Conservation (phyloP, 2,888 invertebrate genomes). For the Acholoe squamosa region DNA sequence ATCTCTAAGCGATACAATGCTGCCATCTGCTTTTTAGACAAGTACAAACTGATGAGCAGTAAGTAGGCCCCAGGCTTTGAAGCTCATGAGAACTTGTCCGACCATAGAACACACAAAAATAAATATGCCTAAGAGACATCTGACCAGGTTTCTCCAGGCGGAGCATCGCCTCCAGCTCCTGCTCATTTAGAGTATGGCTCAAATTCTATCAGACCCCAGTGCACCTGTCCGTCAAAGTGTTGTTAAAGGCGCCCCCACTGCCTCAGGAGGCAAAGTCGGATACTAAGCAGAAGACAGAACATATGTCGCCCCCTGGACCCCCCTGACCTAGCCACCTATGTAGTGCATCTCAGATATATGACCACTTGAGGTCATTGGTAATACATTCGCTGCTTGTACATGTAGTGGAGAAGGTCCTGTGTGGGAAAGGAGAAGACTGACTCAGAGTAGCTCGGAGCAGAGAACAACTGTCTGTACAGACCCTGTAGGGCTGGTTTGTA, state of each 20-base stretch:
- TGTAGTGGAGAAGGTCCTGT: too few relatives aligned
- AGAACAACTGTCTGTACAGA: too few relatives aligned
- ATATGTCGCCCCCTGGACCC: not conserved
- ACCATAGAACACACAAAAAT: not conserved
- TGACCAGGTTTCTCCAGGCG: not conserved
- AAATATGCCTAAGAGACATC: not conserved
- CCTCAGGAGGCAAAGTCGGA: not conserved
- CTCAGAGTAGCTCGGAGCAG: too few relatives aligned
- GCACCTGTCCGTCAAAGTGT: conserved; percentile 26
- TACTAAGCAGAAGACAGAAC: not conserved
- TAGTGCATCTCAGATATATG: not conserved
- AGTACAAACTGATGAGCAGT: not conserved
- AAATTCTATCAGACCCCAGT: not conserved
- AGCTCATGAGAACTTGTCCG: not conserved
- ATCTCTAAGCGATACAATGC: too few relatives aligned
- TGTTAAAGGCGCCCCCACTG: not conserved
- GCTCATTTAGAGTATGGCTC: not conserved
- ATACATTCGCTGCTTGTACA: not conserved
- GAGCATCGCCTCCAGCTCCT: too few relatives aligned
- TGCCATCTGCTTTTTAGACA: not conserved
- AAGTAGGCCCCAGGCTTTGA: not conserved
- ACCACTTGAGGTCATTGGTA: not conserved
- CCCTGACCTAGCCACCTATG: not conserved
- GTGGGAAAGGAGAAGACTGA: too few relatives aligned
- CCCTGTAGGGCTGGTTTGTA: not conserved